Base-by-base conservation (phyloP, 1,140 invertebrate genomes). In the Lasioglossum albipes region DNA sequence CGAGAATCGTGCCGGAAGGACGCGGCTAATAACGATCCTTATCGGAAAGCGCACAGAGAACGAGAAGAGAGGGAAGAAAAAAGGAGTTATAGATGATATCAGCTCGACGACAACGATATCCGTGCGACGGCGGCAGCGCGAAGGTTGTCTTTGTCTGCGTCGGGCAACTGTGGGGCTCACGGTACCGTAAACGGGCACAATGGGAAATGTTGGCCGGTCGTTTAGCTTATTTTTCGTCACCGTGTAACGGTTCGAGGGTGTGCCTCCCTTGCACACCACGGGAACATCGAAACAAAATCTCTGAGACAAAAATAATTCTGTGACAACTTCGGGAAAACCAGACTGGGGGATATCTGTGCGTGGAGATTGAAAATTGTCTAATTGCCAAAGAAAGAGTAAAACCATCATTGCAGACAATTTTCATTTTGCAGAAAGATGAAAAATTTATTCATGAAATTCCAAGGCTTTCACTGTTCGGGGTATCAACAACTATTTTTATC, bases 1-100 rank as follows among this genome's bases (percentile, higher is more conserved):
- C n/a, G 31, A 79, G 49, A 79, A 59, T 74, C 75, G n/a, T 61
- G 22, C 67, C 45, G 59, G 66, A 75, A 83, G 79, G 66, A 77
- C 57, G 20, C 54, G 7, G 36, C 67, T 69, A 45, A 70, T 84
- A 80, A 75, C 31, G 77, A 84, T 75, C n/a, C 36, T 75, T 74
- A 73, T 83, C 42, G 18, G 10, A 27, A 10, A 45, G 20, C 5
- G 27, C 27, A 64, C 65, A 54, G 45, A 49, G 2, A 10, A 9
- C 41, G n/a, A 36, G 67, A 7, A 77, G 59, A 12, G 10, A 61
- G 7, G 71, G 22, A 13, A 18, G 31, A 20, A 68, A 82, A 79
- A 52, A 73, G 18, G 22, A 73, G 61, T 10, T 12, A 59, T 12
- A 59, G 78, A 76, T 82, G 74, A 69, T 78, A 82, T 78, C 59